Conservation (phyloP, 1,140 invertebrate species). For the Trichonephila clavipes region DNA sequence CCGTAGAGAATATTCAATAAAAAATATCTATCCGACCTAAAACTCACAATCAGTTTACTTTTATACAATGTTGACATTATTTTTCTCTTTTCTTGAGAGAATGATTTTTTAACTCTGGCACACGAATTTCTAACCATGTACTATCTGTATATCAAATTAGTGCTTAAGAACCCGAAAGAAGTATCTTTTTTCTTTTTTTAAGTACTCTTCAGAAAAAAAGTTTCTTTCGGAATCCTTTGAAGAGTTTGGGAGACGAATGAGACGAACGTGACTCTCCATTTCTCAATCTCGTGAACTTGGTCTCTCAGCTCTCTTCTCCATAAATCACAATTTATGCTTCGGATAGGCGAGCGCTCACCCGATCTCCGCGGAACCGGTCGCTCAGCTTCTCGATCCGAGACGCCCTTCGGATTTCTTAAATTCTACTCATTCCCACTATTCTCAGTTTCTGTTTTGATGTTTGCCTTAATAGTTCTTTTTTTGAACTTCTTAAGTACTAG, state of each 20-base stretch:
- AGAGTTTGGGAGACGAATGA: constrained; percentile 5
- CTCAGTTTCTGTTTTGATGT: no score
- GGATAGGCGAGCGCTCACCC: neutral
- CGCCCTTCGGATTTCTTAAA: neutral
- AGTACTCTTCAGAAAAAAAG: neutral
- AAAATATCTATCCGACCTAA: no score
- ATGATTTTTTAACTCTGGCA: neutral
- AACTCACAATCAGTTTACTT: no score
- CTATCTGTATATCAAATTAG: neutral
- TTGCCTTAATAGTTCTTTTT: no score
- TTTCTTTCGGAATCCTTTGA: neutral
- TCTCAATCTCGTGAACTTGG: constrained; percentile 40
- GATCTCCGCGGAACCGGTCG: constrained; percentile 35
- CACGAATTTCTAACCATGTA: neutral
- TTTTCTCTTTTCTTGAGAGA: neutral
- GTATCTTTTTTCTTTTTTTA: neutral
- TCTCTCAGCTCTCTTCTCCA: constrained; percentile 19
- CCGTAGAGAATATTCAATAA: no score
- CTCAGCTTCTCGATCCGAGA: neutral
- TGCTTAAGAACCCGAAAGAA: no score
- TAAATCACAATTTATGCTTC: constrained; percentile 61
- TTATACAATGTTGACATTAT: neutral
- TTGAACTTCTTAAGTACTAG: no score
- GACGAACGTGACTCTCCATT: constrained; percentile 7
- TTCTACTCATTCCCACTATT: neutral